phyloP scores from a whole-genome alignment of 1,140 invertebrate genomes.

The Lutraria rhynchaena region DNA sequence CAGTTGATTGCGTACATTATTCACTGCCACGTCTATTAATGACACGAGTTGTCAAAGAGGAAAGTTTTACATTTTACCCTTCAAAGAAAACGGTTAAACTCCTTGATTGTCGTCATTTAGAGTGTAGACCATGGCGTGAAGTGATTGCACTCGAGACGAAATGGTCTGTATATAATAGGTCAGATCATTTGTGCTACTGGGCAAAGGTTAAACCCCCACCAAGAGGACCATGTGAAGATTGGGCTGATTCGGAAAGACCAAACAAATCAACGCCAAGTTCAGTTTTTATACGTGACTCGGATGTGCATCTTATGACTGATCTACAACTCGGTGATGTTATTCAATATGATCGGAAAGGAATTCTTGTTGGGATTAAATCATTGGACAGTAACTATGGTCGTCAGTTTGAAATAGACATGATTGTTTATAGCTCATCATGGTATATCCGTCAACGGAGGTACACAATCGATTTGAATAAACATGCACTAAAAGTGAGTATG shows the following conservation, averaged over 20 bases:
- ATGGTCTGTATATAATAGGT: background rate
- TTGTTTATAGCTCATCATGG: no score
- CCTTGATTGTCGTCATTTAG: constrained; percentile 2
- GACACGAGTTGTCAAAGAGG: background rate
- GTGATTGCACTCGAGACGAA: constrained; percentile 3
- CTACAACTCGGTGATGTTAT: background rate
- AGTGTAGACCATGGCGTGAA: background rate
- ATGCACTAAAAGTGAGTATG: no score
- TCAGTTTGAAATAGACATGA: background rate
- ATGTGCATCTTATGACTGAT: background rate
- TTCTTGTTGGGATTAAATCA: background rate
- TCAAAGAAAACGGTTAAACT: background rate
- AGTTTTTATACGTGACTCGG: background rate
- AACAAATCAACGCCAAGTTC: background rate
- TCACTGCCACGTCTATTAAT: background rate
- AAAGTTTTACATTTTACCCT: background rate
- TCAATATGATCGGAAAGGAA: background rate
- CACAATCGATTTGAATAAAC: no score
- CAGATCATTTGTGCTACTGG: constrained; percentile 9
- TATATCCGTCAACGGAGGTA: no score
- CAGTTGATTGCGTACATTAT: constrained; percentile 8
- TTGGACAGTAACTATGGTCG: background rate
- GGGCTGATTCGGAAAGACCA: background rate
- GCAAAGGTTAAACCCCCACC: background rate
- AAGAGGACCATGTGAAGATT: background rate